A percentile compares a stretch with the other conserved stretches of the same genome.
These are phyloP conservation scores for Gambusia holbrooki DNA, from an alignment of 2,113 vertebrate genomes.

Conservation along the genomic window DNA sequence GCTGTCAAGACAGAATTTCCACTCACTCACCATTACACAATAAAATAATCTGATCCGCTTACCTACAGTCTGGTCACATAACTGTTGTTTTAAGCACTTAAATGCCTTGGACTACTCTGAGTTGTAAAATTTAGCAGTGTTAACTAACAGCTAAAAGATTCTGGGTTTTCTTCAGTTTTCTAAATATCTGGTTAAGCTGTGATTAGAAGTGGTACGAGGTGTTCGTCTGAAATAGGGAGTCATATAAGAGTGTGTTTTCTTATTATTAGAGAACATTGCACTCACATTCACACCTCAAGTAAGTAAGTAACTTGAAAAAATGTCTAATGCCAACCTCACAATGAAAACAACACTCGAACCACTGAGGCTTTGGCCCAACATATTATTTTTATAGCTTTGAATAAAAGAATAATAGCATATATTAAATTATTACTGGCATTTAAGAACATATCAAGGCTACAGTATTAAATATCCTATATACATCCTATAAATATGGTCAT, in stretches of 20 bases:
- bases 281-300: background rate
- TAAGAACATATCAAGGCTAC: too few species aligned
- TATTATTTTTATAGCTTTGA: too few species aligned
- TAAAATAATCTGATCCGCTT: conserved; percentile 57
- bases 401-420: too few species aligned
- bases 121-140: background rate
- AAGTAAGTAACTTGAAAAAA: background rate
- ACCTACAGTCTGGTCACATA: conserved; percentile 38
- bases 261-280: background rate
- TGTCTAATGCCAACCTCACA: background rate
- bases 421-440: too few species aligned
- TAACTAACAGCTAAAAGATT: background rate
- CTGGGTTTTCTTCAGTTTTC: background rate
- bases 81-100: conserved; percentile 9
- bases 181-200: background rate
- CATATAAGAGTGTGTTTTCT: too few species aligned
- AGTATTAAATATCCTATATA: too few species aligned
- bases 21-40: conserved; percentile 49
- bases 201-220: background rate
- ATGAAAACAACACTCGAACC: too few species aligned
- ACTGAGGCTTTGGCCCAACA: too few species aligned
- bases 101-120: background rate
- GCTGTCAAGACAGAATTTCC: conserved; percentile 36
- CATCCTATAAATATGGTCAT: too few species aligned
- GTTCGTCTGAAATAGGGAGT: background rate